Evolutionary conservation across 1,140 invertebrate species (phyloP), one percentile per base, ranked within the genome.

Genomic region (Brachionus paranguensis): DNA sequence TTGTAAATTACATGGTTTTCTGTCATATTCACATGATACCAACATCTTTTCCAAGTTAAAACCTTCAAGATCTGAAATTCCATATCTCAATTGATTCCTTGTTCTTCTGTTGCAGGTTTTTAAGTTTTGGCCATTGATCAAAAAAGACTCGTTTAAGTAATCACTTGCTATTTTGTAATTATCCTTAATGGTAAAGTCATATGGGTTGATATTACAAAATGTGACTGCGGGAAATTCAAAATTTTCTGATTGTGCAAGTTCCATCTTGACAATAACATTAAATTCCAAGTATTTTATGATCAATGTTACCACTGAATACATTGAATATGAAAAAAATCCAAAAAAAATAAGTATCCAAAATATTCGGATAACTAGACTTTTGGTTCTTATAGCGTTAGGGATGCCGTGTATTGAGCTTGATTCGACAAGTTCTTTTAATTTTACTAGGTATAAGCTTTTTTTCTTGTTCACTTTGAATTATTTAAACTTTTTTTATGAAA

Each of bases 161-260:
- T 8, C 6, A 4, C 7, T 64, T 7, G 41, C 78, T 7, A 29
- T 50, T 4, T 27, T 12, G 8, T 27, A 27, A 50, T 53, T 76
- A 29, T 81, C 78, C 0, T 60, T 3, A 20, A 60, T 64, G 11
- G 78, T 43, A 47, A 14, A 81, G 27, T 81, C 78, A 68, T 33
- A 29, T 0, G 78, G 78, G 20, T 60, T 81, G 7, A 81, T 60
- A 64, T 60, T 60, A 41, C 78, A 81, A 29, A 81, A 81, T 41
- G 20, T 81, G 14, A 81, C 53, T 10, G 78, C 29, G 0, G 78
- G 78, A 81, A 81, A 81, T 27, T 81, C 78, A 1, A 41, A 64
- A 45, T 65, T 14, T 24, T 4, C 29, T 20, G 37, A 20, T 64
- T 81, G 33, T 7, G 14, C 53, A 12, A 81, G n/a, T 68, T 81